Evolutionary conservation across 2,797 vertebrate genomes (phyloP), one percentile per base, ranked within the genome.

Genomic region (Echeneis naucrates): DNA sequence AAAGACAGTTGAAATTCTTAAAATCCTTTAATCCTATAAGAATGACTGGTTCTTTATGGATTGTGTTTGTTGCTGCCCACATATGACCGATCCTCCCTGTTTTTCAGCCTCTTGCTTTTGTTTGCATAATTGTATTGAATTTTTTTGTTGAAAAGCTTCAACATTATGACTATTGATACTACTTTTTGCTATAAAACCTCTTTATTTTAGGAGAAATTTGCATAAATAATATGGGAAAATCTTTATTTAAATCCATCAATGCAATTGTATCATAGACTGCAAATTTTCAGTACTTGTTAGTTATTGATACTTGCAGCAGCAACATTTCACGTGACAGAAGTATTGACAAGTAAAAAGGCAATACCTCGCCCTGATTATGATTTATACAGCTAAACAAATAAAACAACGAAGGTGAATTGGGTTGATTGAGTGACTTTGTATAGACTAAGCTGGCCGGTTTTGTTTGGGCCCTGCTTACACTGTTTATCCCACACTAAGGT

Each of bases 21-120:
- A 80, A 85, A 75, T 70, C 68, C 73, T 68, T 80, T 67, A 72
- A 83, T 74, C 19, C 64, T 44, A n/a, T 73, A 45, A 72, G 35
- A 55, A 68, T 53, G 52, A 70, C 5, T 55, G 47, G 7, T 61
- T 78, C 45, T 68, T 67, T 72, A 64, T 67, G 54, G 72, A 67
- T 62, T 65, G 73, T 75, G 58, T 61, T 26, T 75, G 53, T 52
- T 69, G 30, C 51, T 70, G 45, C n/a, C 54, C 30, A 38, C 40
- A 57, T 19, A 52, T 62, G 53, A 37, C 33, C 27, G 48, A 55
- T 67, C 24, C 57, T 71, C 40, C 14, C 53, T n/a, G 58, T 69
- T 56, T 69, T 57, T 30, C 32, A 45, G n/a, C 14, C 16, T 66
- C 30, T 5, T 8, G 8, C 54, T 12, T 68, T 42, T 63, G 9